A percentile compares a stretch with the other conserved stretches of the same genome.
These are phyloP conservation scores for Trichoplax adhaerens DNA, from an alignment of 37 sponge, comb jelly and placozoan species.

Conservation along the genomic window DNA sequence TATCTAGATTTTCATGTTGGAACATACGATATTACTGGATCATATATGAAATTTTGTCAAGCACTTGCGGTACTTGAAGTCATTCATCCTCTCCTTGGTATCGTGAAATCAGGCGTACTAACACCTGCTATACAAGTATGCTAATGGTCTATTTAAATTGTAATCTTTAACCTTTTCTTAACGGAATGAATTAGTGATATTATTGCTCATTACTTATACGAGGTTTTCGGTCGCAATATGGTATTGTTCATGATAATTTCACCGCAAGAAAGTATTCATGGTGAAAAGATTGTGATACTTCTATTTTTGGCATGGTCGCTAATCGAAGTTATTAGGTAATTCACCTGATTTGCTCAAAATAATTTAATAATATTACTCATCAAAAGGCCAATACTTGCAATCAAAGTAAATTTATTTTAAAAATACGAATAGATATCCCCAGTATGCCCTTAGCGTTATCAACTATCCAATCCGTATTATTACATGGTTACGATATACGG, in stretches of 20 bases:
- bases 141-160: too few relatives aligned
- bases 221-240: slow-evolving; percentile 48
- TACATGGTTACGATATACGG: slow-evolving; percentile 78
- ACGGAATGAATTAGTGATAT: too few relatives aligned
- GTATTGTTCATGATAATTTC: slow-evolving; percentile 36
- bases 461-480: slow-evolving; percentile 32
- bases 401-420: not conserved
- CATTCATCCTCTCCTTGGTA: slow-evolving; percentile 29
- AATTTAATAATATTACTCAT: too few relatives aligned
- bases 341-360: too few relatives aligned
- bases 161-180: too few relatives aligned
- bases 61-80: slow-evolving; percentile 40
- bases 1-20: too few relatives aligned
- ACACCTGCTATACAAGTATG: slow-evolving; percentile 45
- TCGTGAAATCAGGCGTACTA: slow-evolving; percentile 36
- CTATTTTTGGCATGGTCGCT: slow-evolving; percentile 62
- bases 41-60: slow-evolving; percentile 33
- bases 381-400: too few relatives aligned
- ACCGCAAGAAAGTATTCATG: slow-evolving; percentile 28
- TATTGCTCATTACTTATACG: not conserved
- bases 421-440: slow-evolving; percentile 51
- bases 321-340: slow-evolving; percentile 51
- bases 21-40: slow-evolving; percentile 31
- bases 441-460: slow-evolving; percentile 51
- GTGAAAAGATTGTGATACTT: slow-evolving; percentile 28